Percentiles rank a stretch among this genome's conserved stretches.
Evolutionary conservation across 1,140 invertebrate genomes (phyloP).

Genomic region (Drosophila suzukii): DNA sequence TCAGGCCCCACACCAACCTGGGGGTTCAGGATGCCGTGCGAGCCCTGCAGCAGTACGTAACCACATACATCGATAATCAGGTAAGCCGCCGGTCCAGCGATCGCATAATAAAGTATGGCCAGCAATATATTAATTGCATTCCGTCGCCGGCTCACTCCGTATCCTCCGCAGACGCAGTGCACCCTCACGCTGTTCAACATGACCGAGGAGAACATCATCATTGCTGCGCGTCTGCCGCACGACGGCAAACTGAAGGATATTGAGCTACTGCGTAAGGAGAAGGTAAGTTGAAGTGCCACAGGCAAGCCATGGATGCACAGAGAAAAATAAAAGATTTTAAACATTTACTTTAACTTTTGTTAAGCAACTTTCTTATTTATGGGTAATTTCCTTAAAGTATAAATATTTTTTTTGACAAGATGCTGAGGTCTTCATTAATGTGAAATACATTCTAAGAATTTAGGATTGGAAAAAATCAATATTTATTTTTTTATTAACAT

Average conservation of each 20-base stretch:
- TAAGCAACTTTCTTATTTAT: too few relatives aligned
- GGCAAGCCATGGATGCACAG: slow-evolving; percentile 2
- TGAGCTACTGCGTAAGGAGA: slow-evolving; percentile 88
- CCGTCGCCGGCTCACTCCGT: slow-evolving; percentile 4
- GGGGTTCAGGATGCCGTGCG: slow-evolving; percentile 92
- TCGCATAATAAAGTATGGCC: slow-evolving; percentile 16
- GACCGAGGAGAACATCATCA: slow-evolving; percentile 94
- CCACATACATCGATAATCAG: slow-evolving; percentile 89
- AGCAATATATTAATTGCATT: slow-evolving; percentile 63
- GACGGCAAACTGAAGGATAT: slow-evolving; percentile 86
- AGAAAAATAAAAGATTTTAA: background rate
- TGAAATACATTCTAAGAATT: too few relatives aligned
- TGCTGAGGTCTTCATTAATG: too few relatives aligned
- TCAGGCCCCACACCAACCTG: slow-evolving; percentile 91
- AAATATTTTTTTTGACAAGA: too few relatives aligned
- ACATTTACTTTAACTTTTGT: too few relatives aligned
- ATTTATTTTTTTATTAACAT: too few relatives aligned
- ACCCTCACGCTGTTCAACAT: slow-evolving; percentile 92
- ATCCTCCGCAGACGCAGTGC: slow-evolving; percentile 89
- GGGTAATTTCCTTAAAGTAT: too few relatives aligned
- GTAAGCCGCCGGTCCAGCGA: slow-evolving; percentile 84
- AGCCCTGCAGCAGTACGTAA: slow-evolving; percentile 91
- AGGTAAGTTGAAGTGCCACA: slow-evolving; percentile 85
- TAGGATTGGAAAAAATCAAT: too few relatives aligned
- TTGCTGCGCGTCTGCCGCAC: slow-evolving; percentile 91